Evolutionary conservation across 2,888 invertebrate species (phyloP), one percentile per base, ranked within the genome.

Genomic region (Anoncus sp.): DNA sequence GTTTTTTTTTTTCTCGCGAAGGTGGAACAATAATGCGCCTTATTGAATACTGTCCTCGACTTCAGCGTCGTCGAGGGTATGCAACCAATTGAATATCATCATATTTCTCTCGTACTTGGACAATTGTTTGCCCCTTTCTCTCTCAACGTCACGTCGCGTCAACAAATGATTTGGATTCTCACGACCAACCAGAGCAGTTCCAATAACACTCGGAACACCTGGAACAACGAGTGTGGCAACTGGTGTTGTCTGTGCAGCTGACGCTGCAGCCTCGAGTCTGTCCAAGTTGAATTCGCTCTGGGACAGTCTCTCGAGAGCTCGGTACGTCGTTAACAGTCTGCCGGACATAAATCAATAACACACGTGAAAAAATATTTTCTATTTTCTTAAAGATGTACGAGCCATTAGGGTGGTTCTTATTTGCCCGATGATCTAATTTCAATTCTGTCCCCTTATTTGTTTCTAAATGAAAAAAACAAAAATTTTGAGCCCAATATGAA

Each of bases 81-180:
- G 97, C 1, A 98, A 93, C 98, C 98, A 98, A 91, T 97, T 97
- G 92, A 98, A 98, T 74, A 98, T 98, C 96, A 97, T 97, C 95
- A 98, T 97, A 91, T 98, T 98, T n/a, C 97, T 92, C 87, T 97
- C 97, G 91, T 97, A 97, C 86, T 97, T 97, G n/a, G 96, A 96
- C 12, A 97, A 92, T 0, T 97, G 97, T 76, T 96, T 95, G 0
- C 97, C 97, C 0, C 96, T 92, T 87, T 97, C 96, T 66, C 96
- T 92, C 85, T 97, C 97, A 38, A 97, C 93, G 86, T 97, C 97
- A 0, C 95, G 94, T 3, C 96, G 94, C 0, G 97, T 96, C 1
- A 97, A 92, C 1, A 95, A 90, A 74, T 89, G 83, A 49, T 84
- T 82, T 47, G 66, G 77, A 20, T 92, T 92, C 22, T 92, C 92